A percentile compares a stretch with the other conserved stretches of the same genome.
Evolutionary conservation across 2,113 vertebrate species (phyloP).

Genomic region (Crotalus helleri): DNA sequence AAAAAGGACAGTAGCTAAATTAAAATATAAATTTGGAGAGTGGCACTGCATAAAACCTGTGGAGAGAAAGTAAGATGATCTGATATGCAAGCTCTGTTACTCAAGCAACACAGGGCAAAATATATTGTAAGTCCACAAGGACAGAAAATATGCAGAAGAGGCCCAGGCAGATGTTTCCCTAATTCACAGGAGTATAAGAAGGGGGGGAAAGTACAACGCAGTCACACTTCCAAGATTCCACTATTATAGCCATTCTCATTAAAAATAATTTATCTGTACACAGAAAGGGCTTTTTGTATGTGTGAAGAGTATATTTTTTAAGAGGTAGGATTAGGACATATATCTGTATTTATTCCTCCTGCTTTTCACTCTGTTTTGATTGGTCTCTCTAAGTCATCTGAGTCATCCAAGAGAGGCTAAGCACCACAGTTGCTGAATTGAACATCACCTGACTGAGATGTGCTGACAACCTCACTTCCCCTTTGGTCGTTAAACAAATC

Average conservation of each 20-base stretch:
- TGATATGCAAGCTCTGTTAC: background rate
- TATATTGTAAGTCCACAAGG: background rate
- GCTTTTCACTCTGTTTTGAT: background rate
- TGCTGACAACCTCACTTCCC: background rate
- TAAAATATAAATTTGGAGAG: background rate
- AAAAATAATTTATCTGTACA: background rate
- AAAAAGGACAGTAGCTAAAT: background rate
- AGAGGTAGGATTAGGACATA: background rate
- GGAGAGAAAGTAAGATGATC: background rate
- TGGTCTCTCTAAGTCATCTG: background rate
- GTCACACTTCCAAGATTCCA: background rate
- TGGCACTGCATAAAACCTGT: background rate
- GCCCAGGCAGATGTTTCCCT: background rate
- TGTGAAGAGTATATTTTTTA: background rate
- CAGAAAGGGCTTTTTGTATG: background rate
- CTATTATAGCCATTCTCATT: background rate
- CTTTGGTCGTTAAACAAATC: background rate
- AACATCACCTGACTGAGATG: background rate
- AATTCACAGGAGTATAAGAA: background rate
- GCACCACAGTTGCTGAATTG: background rate
- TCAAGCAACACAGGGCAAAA: background rate
- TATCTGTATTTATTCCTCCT: background rate
- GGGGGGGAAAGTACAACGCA: background rate
- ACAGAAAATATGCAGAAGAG: background rate
- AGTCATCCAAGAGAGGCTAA: background rate